Conservation (phyloP, 2,113 vertebrate species). For the Ceratotherium simum region DNA sequence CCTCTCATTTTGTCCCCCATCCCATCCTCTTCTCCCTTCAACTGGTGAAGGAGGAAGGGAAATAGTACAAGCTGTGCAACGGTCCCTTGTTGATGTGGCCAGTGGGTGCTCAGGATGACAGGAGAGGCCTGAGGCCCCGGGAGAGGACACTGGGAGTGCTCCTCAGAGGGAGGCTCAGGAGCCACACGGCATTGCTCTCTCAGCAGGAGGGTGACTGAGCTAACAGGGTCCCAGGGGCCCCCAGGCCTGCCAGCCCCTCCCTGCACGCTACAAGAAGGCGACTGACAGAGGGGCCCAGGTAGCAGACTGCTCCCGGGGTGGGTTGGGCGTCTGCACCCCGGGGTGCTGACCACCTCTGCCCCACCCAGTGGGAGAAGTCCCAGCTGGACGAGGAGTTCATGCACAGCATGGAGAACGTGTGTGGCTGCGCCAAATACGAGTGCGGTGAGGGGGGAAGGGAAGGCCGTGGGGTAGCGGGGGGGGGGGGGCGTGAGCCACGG, state of each 20-base stretch:
- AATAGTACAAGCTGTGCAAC: fast-evolving
- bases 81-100: neutral
- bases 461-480: fast-evolving
- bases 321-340: fast-evolving
- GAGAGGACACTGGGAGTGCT: neutral
- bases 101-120: neutral
- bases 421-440: conserved; percentile 93
- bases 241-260: neutral
- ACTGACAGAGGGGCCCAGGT: neutral
- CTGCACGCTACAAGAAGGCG: neutral
- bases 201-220: neutral
- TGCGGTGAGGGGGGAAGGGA: conserved; percentile 90
- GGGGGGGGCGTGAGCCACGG: neutral
- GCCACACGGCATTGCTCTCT: neutral
- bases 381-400: conserved; percentile 92
- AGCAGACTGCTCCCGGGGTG: neutral
- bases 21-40: neutral
- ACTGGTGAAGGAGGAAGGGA: neutral
- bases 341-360: conserved; percentile 53
- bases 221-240: neutral
- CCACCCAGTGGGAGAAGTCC: conserved; percentile 91
- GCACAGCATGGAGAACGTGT: conserved; percentile 91
- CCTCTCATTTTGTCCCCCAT: neutral
- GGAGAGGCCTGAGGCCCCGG: neutral
- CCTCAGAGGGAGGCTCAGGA: neutral